Percentiles rank a stretch among this genome's conserved stretches.
Conservation (phyloP, 2,888 invertebrate genomes). For the Aphelenchoides bicaudatus region DNA sequence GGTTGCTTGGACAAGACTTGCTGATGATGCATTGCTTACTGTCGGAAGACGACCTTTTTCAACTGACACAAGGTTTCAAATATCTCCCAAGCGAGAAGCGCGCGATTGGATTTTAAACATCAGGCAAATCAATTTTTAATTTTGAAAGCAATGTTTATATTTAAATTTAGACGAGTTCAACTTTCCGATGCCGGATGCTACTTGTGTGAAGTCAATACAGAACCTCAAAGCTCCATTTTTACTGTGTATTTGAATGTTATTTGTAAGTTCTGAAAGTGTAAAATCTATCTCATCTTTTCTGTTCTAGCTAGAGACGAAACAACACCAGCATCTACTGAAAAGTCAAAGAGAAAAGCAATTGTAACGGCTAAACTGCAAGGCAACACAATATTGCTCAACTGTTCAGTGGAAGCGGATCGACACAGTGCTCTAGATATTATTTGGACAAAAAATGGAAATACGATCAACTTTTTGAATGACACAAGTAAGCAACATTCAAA, state of each 20-base stretch:
- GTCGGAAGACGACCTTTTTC: conserved; percentile 54
- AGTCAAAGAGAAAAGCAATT: conserved; percentile 16
- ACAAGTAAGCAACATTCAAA: conserved; percentile 36
- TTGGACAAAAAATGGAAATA: conserved; percentile 42
- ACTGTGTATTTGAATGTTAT: conserved; percentile 53
- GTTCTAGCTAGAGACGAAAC: too few relatives aligned
- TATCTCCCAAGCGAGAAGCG: conserved; percentile 38
- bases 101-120: conserved; percentile 55
- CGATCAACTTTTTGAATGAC: conserved; percentile 42
- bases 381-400: conserved; percentile 50
- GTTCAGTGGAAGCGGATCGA: conserved; percentile 44
- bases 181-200: conserved; percentile 52
- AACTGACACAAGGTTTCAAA: conserved; percentile 52
- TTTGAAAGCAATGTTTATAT: background rate
- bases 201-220: conserved; percentile 57
- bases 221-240: conserved; percentile 48
- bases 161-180: conserved; percentile 48
- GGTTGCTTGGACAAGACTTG: conserved; percentile 54
- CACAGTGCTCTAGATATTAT: conserved; percentile 30
- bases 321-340: too few relatives aligned
- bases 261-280: conserved; percentile 24
- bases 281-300: too few relatives aligned
- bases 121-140: conserved; percentile 31
- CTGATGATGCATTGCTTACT: conserved; percentile 54
- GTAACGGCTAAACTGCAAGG: conserved; percentile 45